phyloP scores from a whole-genome alignment of 2,797 vertebrate species.

The Serranus cabrilla region DNA sequence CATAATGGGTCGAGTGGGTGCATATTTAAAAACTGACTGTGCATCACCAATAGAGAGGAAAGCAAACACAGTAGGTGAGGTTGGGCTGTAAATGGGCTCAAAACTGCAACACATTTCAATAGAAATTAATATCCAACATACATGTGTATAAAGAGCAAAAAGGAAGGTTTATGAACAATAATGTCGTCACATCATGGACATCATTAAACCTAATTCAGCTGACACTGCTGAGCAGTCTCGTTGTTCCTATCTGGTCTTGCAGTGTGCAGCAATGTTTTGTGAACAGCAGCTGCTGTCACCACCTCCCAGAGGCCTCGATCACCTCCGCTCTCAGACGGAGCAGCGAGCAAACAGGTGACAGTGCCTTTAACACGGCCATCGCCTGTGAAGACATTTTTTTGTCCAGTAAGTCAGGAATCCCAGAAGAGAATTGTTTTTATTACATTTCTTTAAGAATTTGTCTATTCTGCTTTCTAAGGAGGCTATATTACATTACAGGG shows the following conservation, averaged over 20 bases:
- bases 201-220: too few species aligned
- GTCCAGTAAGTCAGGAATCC: not conserved
- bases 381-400: not conserved
- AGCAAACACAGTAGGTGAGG: too few species aligned
- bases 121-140: too few species aligned
- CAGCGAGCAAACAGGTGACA: slow-evolving; percentile 8
- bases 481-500: not conserved
- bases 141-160: too few species aligned
- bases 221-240: not conserved
- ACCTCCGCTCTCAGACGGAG: slow-evolving; percentile 20
- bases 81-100: too few species aligned
- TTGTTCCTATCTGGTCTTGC: not conserved
- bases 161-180: too few species aligned
- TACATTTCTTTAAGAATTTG: not conserved
- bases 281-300: slow-evolving; percentile 6
- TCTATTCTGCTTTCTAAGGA: not conserved
- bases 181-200: too few species aligned
- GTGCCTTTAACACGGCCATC: not conserved
- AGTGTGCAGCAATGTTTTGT: slow-evolving; percentile 8
- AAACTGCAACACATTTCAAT: too few species aligned
- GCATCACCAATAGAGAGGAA: too few species aligned
- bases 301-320: not conserved
- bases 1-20: too few species aligned
- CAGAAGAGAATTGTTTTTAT: not conserved
- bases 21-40: too few species aligned